Evolutionary conservation across 2,888 invertebrate species (phyloP).

Genomic region (Ectropis crepuscularia): DNA sequence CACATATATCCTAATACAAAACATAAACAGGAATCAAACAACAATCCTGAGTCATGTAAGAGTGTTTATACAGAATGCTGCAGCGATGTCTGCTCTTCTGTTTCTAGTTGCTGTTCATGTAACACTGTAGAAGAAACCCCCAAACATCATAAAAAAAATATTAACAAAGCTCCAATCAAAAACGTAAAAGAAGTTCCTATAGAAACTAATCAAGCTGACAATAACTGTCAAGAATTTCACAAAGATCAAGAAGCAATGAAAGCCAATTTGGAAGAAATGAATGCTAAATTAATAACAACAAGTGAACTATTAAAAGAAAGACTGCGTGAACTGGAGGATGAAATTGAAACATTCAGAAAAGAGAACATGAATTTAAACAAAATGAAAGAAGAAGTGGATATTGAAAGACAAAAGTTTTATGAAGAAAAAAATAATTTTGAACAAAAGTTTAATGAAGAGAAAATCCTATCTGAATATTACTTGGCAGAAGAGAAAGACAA

Average conservation of each 20-base stretch:
- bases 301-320: slow-evolving; percentile 86
- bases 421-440: slow-evolving; percentile 85
- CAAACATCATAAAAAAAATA: slow-evolving; percentile 38
- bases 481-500: slow-evolving; percentile 89
- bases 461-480: slow-evolving; percentile 86
- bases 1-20: slow-evolving; percentile 64
- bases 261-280: slow-evolving; percentile 74
- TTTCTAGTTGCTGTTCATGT: slow-evolving; percentile 74
- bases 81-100: slow-evolving; percentile 65
- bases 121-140: slow-evolving; percentile 60
- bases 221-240: slow-evolving; percentile 57
- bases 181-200: slow-evolving; percentile 52
- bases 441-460: slow-evolving; percentile 87
- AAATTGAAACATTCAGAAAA: slow-evolving; percentile 82
- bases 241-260: slow-evolving; percentile 64
- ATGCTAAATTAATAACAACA: slow-evolving; percentile 80
- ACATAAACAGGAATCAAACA: slow-evolving; percentile 53
- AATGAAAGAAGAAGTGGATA: slow-evolving; percentile 86
- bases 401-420: slow-evolving; percentile 85
- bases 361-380: slow-evolving; percentile 78
- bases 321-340: slow-evolving; percentile 87
- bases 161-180: slow-evolving; percentile 41
- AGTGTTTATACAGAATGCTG: slow-evolving; percentile 69
- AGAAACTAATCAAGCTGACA: slow-evolving; percentile 51
- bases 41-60: slow-evolving; percentile 62